Evolutionary conservation across 2,888 invertebrate genomes (phyloP), one percentile per base, ranked within the genome.

Genomic region (Serripes groenlandicus): DNA sequence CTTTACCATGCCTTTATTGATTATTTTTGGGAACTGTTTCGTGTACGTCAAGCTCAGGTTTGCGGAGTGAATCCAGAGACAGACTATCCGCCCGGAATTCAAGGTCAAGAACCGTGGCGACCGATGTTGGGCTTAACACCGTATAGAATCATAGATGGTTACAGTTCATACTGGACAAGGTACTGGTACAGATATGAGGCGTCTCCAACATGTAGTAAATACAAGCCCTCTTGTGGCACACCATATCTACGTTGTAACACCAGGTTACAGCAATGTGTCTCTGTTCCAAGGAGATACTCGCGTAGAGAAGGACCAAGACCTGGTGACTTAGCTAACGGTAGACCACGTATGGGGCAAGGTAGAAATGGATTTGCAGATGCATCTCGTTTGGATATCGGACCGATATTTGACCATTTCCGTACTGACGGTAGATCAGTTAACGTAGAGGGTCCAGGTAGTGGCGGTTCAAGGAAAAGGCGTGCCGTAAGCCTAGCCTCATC

Each of bases 1-100:
- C 28, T 91, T 28, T 84, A 88, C 71, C 89, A 90, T 71, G 80
- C 88, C 0, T 90, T 84, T 66, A 83, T 90, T 15, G 91, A 91
- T 75, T 87, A 87, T 78, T 71, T 90, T 7, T 90, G 89, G 89
- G 85, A 87, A 54, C 62, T 84, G 64, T 91, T 89, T 74, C 70
- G 88, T 2, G 62, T 21, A 3, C 64, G 56, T 7, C 81, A 81
- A 26, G 23, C 21, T 3, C 5, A 3, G 1, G 52, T 30, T 3
- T 80, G 80, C 30, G 35, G 64, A 26, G 66, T 83, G 21, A 49
- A 87, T 30, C 84, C 84, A 0, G 32, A 3, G 0, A 75, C 72
- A 9, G 81, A 86, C 60, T 86, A 81, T 26, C 86, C 86, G 4
- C 26, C 68, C 0, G 66, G 82, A 0, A 77, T 75, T 26, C 81